Evolutionary conservation across 2,113 vertebrate genomes (phyloP), one percentile per base, ranked within the genome.

Genomic region (Sitta europaea): DNA sequence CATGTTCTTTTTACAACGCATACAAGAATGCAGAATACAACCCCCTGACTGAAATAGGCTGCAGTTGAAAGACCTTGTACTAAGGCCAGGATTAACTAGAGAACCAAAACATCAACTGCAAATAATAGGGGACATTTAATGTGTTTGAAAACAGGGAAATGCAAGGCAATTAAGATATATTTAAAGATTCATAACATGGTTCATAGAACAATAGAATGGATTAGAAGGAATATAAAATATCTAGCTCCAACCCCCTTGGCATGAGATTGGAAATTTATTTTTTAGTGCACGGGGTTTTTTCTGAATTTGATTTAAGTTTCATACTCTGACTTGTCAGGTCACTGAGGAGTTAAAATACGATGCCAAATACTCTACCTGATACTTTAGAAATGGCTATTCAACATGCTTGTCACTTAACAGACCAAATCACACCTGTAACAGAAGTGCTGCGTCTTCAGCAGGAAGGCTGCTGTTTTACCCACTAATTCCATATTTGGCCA

Each of bases 401-500:
- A 33, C 17, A 43, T 5, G 25, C 25, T 24, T 61, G 14, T 18
- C 35, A 84, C 20, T 59, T 63, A 73, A 83, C 27, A 68, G 11
- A 50, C 4, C 22, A 68, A 48, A 85, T 36, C 40, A 31, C 50
- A 61, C 42, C 61, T 65, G 25, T 23, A 90, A 70, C 5, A 29
- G 11, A 87, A 79, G 29, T 1, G 0, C 42, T 43, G 33, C 16
- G 12, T 36, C 85, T 90, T 68, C 36, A 75, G 61, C 48, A 67
- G 16, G 21, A 47, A 50, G 72, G 40, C 54, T 40, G 62, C 3
- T 48, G 48, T 40, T 73, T 78, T 62, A 93, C 28, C 35, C 70
- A 18, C 6, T 77, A 86, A 65, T 28, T 83, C 91, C 84, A 28
- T 95, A 83, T 93, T 87, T 94, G 92, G 83, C 68, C 36, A 61